Evolutionary conservation across 92 coral and sea anemone genomes (phyloP).

Genomic region (Epizoanthus ramosus): DNA sequence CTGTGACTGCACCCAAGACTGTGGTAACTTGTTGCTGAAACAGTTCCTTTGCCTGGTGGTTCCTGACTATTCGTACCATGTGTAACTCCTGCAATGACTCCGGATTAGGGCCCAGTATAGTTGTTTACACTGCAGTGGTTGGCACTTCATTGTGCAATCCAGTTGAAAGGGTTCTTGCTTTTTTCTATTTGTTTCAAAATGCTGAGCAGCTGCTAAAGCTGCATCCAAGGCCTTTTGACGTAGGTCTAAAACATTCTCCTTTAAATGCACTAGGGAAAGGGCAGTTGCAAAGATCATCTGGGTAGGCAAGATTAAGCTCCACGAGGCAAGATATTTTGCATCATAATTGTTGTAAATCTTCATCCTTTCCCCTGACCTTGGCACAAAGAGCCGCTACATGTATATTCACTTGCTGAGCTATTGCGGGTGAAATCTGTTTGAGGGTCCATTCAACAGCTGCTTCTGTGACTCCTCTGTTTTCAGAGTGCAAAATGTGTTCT

Average conservation of each 20-base stretch:
- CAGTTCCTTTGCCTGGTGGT: background rate
- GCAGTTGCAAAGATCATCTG: slow-evolving; percentile 21
- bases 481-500: background rate
- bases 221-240: slow-evolving; percentile 8
- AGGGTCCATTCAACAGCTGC: background rate
- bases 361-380: background rate
- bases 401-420: background rate
- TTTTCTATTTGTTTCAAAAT: background rate
- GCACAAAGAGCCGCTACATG: background rate
- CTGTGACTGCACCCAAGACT: background rate
- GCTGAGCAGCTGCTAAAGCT: slow-evolving; percentile 18
- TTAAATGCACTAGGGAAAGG: slow-evolving; percentile 7
- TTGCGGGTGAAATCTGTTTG: background rate
- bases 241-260: slow-evolving; percentile 38
- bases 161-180: background rate
- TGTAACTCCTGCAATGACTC: background rate
- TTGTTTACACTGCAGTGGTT: background rate
- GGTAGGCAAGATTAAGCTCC: slow-evolving; percentile 36
- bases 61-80: background rate
- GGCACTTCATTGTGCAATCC: background rate
- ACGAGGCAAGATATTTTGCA: slow-evolving; percentile 26
- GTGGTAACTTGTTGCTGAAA: background rate
- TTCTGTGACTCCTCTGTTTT: background rate
- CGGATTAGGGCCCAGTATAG: background rate
- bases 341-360: background rate